phyloP scores from a whole-genome alignment of 2,113 vertebrate species.

The Empidonax traillii region DNA sequence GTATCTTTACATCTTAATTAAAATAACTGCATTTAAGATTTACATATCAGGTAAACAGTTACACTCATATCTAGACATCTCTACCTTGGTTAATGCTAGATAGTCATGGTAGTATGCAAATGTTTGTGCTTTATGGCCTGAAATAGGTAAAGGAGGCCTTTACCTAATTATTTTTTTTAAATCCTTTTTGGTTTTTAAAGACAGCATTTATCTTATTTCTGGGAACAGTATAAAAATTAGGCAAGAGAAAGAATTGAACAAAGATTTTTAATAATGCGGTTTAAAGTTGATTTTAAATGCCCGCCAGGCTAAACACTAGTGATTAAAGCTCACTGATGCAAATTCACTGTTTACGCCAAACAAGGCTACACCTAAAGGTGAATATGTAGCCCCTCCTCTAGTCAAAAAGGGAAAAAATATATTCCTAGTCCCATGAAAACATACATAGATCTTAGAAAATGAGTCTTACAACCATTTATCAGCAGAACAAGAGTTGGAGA shows the following conservation, averaged over 20 bases:
- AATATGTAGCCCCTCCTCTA: not conserved
- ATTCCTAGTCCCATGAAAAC: not conserved
- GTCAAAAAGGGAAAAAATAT: not conserved
- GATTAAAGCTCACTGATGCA: not conserved
- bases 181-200: not conserved
- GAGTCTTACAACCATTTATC: not conserved
- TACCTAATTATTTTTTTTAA: not conserved
- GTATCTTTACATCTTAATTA: not conserved
- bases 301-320: not conserved
- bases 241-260: accelerated
- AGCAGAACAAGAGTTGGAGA: not conserved
- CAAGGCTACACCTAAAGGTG: not conserved
- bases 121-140: not conserved
- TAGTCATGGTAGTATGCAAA: not conserved
- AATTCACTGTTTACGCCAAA: not conserved
- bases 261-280: not conserved
- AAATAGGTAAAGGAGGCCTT: not conserved
- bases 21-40: not conserved
- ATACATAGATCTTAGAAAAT: not conserved
- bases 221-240: not conserved
- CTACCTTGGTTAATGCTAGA: not conserved
- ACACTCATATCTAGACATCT: not conserved
- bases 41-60: not conserved
- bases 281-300: not conserved
- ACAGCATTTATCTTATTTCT: not conserved